Evolutionary conservation across 2,113 vertebrate species (phyloP), one percentile per base, ranked within the genome.

Genomic region (Jacana jacana): DNA sequence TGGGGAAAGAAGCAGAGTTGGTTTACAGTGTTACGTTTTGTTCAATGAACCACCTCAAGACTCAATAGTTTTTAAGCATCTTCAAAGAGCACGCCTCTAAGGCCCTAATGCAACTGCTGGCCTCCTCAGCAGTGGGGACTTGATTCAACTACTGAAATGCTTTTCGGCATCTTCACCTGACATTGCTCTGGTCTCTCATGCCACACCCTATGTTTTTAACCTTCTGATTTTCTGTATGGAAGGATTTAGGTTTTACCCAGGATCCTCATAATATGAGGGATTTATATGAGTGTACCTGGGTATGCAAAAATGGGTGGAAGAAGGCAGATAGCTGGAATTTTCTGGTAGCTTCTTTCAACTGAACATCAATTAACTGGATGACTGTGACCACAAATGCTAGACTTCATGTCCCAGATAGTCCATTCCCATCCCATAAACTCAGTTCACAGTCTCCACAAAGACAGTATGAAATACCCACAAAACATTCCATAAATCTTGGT

Each of bases 1-100:
- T 99, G 96, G 46, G 77, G 64, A 87, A 91, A 93, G 63, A 94
- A 92, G 87, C 30, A 96, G 68, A 95, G 37, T 73, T 39, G 33
- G 8, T 92, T 91, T 44, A 73, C 9, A 46, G 30, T 4, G 17
- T 60, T 54, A 28, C 1, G 33, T 44, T 91, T 40, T 49, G 51
- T 31, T 37, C 22, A 88, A 75, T 48, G 88, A 94, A 81, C 7
- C 52, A 46, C 39, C 84, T 72, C 14, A 76, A 86, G 19, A 10
- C 17, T 64, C 28, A 4, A 13, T 33, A 64, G 42, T 79, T 65
- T 65, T 69, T 72, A 70, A 79, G 17, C 8, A 49, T 25, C 52
- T 79, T 92, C 61, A 68, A 46, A 79, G 13, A 12, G 42, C 1
- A 31, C 24, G 31, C 22, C 35, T 81, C 37, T 54, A 65, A 88